Conservation (phyloP, 2,113 vertebrate species). For the Anthoscopus minutus region DNA sequence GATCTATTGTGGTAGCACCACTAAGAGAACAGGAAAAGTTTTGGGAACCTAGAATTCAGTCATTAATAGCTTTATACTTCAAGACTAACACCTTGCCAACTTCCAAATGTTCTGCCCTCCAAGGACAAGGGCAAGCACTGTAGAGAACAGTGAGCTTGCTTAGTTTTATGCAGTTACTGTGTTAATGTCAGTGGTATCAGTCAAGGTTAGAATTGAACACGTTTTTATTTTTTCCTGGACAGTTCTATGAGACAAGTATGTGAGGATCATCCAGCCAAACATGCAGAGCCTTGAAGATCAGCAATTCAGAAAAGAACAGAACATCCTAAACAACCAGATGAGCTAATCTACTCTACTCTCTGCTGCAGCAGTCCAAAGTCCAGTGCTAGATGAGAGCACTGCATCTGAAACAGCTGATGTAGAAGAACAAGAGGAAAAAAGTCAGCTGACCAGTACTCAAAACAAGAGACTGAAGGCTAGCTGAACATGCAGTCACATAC, state of each 20-base stretch:
- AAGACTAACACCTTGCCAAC: neutral
- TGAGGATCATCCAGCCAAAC: neutral
- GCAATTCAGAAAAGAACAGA: neutral
- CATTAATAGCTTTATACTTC: neutral
- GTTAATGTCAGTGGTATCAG: neutral
- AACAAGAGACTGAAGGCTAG: neutral
- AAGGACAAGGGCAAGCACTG: neutral
- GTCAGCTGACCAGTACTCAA: neutral
- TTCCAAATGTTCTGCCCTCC: neutral
- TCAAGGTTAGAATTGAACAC: neutral
- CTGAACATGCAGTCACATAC: neutral
- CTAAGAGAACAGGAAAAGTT: neutral
- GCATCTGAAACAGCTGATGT: neutral
- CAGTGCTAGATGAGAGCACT: neutral
- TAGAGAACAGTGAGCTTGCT: neutral
- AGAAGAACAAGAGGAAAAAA: neutral
- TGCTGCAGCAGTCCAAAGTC: neutral
- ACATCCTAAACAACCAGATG: neutral
- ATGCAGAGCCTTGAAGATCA: neutral
- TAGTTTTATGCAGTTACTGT: neutral
- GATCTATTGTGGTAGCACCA: neutral
- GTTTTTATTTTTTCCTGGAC: neutral
- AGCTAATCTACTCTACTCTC: neutral
- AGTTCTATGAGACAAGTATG: neutral
- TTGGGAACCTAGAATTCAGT: neutral